phyloP scores from a whole-genome alignment of 2,888 invertebrate genomes.

The Villa cingulata region DNA sequence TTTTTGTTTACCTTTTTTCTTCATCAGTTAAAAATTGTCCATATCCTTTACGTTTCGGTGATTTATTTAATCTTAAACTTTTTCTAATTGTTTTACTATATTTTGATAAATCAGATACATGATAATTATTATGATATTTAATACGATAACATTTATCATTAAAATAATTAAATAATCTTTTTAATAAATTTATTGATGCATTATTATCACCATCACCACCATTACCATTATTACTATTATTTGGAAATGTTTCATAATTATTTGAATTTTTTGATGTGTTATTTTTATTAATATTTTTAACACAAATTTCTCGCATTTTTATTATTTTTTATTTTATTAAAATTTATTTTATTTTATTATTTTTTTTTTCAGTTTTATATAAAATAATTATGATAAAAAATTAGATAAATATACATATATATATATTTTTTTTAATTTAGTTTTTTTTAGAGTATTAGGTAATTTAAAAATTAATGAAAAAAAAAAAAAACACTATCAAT shows the following conservation, averaged over 20 bases:
- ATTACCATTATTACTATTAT: too few species aligned
- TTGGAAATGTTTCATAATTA: neutral
- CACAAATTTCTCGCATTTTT: too few species aligned
- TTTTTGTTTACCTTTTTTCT: conserved; percentile 45
- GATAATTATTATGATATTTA: conserved; percentile 14
- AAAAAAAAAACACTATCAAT: too few species aligned
- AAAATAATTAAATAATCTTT: conserved; percentile 14
- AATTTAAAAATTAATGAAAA: too few species aligned
- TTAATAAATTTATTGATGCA: conserved; percentile 11
- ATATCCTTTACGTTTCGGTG: conserved; percentile 45
- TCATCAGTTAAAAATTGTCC: conserved; percentile 52
- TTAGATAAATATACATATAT: too few species aligned
- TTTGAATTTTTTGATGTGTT: neutral
- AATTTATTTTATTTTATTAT: too few species aligned
- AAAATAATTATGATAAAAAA: too few species aligned
- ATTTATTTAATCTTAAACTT: conserved; percentile 33
- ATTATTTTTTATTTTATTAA: too few species aligned
- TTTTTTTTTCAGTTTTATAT: too few species aligned
- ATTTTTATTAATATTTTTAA: neutral
- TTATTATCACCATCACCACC: too few species aligned
- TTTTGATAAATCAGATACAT: conserved; percentile 11
- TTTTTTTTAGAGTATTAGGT: too few species aligned
- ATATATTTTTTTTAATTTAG: too few species aligned
- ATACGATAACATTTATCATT: conserved; percentile 14
- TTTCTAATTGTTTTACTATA: conserved; percentile 23